Evolutionary conservation across 2,888 invertebrate genomes (phyloP).

Genomic region (Pandemis heparana): DNA sequence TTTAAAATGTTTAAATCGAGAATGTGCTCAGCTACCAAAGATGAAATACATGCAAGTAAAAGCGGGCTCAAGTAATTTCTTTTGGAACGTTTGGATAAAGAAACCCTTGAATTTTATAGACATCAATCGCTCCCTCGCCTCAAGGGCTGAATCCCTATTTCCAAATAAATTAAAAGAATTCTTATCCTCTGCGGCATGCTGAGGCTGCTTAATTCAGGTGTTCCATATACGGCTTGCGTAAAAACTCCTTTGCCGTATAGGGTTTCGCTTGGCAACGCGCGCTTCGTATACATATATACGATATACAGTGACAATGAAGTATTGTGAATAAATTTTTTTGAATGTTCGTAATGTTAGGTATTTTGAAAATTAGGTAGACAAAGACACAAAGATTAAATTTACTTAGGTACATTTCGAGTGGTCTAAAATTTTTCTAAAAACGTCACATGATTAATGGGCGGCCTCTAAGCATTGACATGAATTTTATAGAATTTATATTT

Average conservation of each 20-base stretch:
- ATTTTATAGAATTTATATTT: no score
- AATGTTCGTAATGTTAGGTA: neutral
- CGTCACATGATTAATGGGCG: no score
- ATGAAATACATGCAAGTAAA: slow-evolving; percentile 43
- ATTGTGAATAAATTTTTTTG: neutral
- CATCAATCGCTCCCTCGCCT: slow-evolving; percentile 53
- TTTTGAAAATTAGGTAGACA: neutral
- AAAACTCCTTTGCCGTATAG: slow-evolving; percentile 17
- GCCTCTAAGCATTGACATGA: no score
- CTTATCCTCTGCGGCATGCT: slow-evolving; percentile 47
- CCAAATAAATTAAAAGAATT: slow-evolving; percentile 54
- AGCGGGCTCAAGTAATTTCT: slow-evolving; percentile 50
- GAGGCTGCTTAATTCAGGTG: slow-evolving; percentile 42
- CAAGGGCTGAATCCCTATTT: slow-evolving; percentile 51
- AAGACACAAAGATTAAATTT: no score
- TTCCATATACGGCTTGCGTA: slow-evolving; percentile 35
- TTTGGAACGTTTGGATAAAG: slow-evolving; percentile 51
- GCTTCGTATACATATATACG: neutral
- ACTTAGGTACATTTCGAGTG: no score
- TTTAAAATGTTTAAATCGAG: slow-evolving; percentile 33
- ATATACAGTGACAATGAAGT: neutral
- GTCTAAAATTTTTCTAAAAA: no score
- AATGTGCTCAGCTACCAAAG: slow-evolving; percentile 36
- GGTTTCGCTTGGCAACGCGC: slow-evolving; percentile 5
- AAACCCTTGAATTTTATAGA: slow-evolving; percentile 55